phyloP scores from a whole-genome alignment of 2,888 invertebrate genomes.

The Netelia inedita region DNA sequence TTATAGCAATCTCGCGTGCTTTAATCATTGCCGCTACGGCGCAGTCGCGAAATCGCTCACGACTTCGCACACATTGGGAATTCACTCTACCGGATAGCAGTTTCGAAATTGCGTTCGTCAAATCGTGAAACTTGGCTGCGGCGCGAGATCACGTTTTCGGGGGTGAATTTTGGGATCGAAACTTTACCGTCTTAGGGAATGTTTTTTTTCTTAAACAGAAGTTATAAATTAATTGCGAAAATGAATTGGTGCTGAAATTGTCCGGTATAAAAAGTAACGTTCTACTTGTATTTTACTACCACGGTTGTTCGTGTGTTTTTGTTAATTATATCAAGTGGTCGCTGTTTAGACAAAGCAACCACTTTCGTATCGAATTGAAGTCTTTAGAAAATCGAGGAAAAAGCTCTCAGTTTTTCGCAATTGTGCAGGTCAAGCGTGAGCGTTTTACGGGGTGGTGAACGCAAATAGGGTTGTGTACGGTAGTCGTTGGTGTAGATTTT shows the following conservation, averaged over 20 bases:
- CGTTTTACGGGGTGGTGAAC: conserved; percentile 30
- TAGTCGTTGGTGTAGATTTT: conserved; percentile 18
- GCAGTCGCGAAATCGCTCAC: not conserved
- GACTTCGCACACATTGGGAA: not conserved
- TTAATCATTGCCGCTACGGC: not conserved
- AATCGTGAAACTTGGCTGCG: not conserved
- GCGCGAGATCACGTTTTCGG: too few relatives aligned
- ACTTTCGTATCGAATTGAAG: not conserved
- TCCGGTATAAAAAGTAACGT: too few relatives aligned
- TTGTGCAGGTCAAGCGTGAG: conserved; percentile 36
- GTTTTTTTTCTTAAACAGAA: too few relatives aligned
- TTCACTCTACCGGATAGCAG: not conserved
- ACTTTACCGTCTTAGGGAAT: too few relatives aligned
- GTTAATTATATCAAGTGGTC: too few relatives aligned
- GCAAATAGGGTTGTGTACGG: conserved; percentile 14
- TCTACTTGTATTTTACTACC: too few relatives aligned
- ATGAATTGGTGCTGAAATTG: too few relatives aligned
- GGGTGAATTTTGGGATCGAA: too few relatives aligned
- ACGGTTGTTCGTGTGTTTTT: too few relatives aligned
- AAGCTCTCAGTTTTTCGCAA: not conserved
- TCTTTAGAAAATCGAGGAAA: not conserved
- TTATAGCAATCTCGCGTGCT: conserved; percentile 11
- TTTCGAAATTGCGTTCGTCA: not conserved
- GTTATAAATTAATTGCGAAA: too few relatives aligned
- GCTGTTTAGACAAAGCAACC: too few relatives aligned